These are phyloP conservation scores for Poeciliopsis turrubarensis DNA, from an alignment of 2,113 vertebrate species.

Conservation along the genomic window DNA sequence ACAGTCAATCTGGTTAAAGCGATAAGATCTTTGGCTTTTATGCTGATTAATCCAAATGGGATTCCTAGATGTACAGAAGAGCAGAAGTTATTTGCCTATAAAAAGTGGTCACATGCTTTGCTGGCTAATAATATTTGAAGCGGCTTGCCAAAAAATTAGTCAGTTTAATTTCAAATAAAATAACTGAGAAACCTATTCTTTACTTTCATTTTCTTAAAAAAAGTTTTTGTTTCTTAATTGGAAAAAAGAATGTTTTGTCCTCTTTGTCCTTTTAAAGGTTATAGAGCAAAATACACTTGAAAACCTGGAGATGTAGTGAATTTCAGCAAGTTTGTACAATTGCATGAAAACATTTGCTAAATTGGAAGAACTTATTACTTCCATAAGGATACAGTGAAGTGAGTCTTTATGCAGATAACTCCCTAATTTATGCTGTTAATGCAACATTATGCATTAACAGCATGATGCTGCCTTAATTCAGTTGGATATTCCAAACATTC, in stretches of 20 bases:
- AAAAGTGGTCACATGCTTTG: constrained; percentile 26
- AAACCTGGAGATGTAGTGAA: background rate
- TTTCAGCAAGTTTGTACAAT: background rate
- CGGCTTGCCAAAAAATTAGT: constrained; percentile 1
- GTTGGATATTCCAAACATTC: too few relatives aligned
- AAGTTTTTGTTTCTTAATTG: too few relatives aligned
- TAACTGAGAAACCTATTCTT: too few relatives aligned
- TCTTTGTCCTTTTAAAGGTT: background rate
- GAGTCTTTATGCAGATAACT: too few relatives aligned
- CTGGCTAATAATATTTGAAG: background rate
- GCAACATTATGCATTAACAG: too few relatives aligned
- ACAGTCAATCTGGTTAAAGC: constrained; percentile 4
- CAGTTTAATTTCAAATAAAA: constrained; percentile 24
- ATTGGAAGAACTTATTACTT: too few relatives aligned
- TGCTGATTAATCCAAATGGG: constrained; percentile 16
- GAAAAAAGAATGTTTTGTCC: background rate
- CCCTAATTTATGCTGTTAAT: too few relatives aligned
- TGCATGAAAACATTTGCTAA: too few relatives aligned
- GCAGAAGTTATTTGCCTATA: constrained; percentile 1
- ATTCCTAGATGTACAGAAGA: constrained; percentile 13
- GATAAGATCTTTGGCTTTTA: constrained; percentile 16
- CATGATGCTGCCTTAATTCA: too few relatives aligned
- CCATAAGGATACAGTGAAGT: too few relatives aligned
- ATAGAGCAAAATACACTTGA: too few relatives aligned
- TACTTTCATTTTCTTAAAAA: background rate